Evolutionary conservation across 2,888 invertebrate genomes (phyloP).

Genomic region (Nemoura dubitans): DNA sequence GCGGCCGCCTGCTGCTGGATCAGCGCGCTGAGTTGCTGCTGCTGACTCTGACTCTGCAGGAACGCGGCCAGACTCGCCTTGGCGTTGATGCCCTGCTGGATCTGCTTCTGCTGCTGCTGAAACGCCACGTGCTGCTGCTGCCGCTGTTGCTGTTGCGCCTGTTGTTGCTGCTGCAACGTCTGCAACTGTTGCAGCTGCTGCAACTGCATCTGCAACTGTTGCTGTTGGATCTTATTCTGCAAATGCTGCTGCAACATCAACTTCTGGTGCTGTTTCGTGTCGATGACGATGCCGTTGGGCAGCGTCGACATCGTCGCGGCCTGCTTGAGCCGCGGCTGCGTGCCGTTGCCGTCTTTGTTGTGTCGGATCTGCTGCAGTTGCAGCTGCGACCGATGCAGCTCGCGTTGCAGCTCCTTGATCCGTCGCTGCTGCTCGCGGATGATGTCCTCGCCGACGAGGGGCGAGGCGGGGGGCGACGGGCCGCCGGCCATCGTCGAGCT

Average conservation of each 20-base stretch:
- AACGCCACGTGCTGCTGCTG: constrained; percentile 52
- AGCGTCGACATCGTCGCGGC: constrained; percentile 38
- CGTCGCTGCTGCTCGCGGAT: constrained; percentile 85
- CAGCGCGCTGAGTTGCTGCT: constrained; percentile 55
- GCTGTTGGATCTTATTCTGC: constrained; percentile 75
- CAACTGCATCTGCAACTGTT: constrained; percentile 64
- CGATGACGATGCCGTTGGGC: constrained; percentile 48
- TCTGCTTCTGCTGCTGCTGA: constrained; percentile 56
- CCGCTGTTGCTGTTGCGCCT: constrained; percentile 52
- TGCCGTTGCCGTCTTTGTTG: constrained; percentile 55
- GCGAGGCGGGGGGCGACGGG: constrained; percentile 53
- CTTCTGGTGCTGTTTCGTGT: constrained; percentile 59
- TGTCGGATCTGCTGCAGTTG: constrained; percentile 73
- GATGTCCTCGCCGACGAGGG: constrained; percentile 71
- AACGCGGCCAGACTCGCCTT: constrained; percentile 63
- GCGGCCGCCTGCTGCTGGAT: constrained; percentile 53
- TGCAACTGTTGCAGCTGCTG: constrained; percentile 53
- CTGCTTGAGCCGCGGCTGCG: constrained; percentile 57
- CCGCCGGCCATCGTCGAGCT: constrained; percentile 44
- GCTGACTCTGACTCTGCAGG: constrained; percentile 58
- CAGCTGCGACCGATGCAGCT: constrained; percentile 79
- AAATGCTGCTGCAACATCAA: constrained; percentile 71
- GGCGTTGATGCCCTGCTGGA: constrained; percentile 59
- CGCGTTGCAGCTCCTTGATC: constrained; percentile 81
- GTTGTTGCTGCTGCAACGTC: constrained; percentile 61